These are phyloP conservation scores for Chromobotia macracanthus DNA, from an alignment of 2,797 vertebrate species.

Conservation along the genomic window DNA sequence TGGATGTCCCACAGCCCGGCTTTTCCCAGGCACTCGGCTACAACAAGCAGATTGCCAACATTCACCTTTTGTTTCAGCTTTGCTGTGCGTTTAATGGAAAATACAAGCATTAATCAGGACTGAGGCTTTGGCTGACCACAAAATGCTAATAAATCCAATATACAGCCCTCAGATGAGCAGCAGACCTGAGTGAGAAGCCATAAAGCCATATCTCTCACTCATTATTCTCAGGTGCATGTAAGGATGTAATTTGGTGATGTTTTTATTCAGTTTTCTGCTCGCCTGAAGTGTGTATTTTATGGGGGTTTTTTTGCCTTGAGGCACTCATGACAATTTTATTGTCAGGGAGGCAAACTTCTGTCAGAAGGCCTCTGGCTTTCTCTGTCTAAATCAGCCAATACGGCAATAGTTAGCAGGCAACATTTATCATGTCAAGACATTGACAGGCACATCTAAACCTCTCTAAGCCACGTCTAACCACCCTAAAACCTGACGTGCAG, in stretches of 20 bases:
- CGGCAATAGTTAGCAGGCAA: constrained; percentile 9
- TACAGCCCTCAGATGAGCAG: constrained; percentile 42
- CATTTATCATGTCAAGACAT: constrained; percentile 6
- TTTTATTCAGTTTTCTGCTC: constrained; percentile 23
- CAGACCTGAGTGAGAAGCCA: constrained; percentile 16
- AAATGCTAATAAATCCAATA: constrained; percentile 41
- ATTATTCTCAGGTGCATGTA: constrained; percentile 26
- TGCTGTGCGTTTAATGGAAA: constrained; percentile 53
- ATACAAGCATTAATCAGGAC: constrained; percentile 57
- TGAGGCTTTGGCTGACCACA: constrained; percentile 23
- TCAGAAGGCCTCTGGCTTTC: constrained; percentile 4
- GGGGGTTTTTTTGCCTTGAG: constrained; percentile 4
- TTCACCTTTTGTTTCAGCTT: constrained; percentile 43
- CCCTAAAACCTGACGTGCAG: neutral
- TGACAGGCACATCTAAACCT: constrained; percentile 30
- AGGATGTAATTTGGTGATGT: constrained; percentile 15
- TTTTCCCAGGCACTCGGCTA: constrained; percentile 27
- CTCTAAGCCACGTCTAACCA: constrained; percentile 1
- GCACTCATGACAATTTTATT: constrained; percentile 19
- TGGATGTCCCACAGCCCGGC: neutral
- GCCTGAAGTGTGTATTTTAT: neutral
- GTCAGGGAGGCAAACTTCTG: neutral
- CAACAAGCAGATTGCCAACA: constrained; percentile 37
- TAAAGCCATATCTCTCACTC: neutral
- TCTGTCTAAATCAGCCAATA: constrained; percentile 19